phyloP scores from a whole-genome alignment of 2,113 vertebrate genomes.

The Tachysurus vachellii region DNA sequence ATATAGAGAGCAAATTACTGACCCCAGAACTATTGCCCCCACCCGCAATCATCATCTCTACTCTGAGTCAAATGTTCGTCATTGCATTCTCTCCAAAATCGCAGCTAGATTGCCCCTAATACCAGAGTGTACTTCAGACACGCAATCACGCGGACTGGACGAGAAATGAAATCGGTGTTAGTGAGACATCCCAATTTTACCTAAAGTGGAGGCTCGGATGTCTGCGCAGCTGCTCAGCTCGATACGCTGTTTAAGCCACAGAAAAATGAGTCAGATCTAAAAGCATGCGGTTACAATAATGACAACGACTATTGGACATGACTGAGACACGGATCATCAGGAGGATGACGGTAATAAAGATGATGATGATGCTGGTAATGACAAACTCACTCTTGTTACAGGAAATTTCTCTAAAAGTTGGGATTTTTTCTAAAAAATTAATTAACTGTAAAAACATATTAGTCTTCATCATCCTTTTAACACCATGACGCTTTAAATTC shows the following conservation, averaged over 20 bases:
- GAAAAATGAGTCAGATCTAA: conserved; percentile 38
- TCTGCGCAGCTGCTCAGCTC: background rate
- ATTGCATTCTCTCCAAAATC: background rate
- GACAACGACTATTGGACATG: background rate
- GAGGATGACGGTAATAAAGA: background rate
- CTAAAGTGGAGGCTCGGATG: conserved; percentile 9
- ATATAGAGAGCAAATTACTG: background rate
- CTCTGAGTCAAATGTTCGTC: conserved; percentile 1
- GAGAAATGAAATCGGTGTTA: conserved; percentile 18
- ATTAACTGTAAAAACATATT: background rate
- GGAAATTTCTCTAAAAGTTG: background rate
- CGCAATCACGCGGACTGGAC: background rate
- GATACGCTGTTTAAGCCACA: background rate
- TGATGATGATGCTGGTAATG: conserved; percentile 1
- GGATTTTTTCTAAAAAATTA: background rate
- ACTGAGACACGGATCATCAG: conserved; percentile 6
- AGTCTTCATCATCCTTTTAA: background rate
- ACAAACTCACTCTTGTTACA: background rate
- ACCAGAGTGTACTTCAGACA: conserved; percentile 3
- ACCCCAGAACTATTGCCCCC: background rate
- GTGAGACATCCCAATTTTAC: conserved; percentile 19
- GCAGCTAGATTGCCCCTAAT: conserved; percentile 21
- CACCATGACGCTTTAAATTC: background rate
- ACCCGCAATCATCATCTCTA: background rate
- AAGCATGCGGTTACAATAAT: conserved; percentile 26